These are phyloP conservation scores for Notarius lentiginosus DNA, from an alignment of 2,113 vertebrate species.

Conservation along the genomic window DNA sequence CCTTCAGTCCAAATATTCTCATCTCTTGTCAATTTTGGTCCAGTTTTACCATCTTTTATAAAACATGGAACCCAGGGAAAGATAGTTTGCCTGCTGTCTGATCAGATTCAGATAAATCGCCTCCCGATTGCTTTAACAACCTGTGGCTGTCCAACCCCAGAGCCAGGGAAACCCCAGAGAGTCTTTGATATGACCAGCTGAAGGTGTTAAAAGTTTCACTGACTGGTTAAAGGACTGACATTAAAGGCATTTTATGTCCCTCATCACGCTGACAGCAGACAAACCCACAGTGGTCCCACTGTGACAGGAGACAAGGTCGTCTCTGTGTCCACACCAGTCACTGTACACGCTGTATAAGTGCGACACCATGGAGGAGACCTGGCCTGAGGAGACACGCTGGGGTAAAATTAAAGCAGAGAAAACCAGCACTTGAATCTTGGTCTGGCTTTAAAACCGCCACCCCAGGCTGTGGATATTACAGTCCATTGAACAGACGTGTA, in stretches of 20 bases:
- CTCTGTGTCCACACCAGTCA: background rate
- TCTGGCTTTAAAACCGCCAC: background rate
- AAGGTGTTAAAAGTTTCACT: conserved; percentile 50
- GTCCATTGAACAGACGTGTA: background rate
- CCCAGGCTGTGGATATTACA: background rate
- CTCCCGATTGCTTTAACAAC: background rate
- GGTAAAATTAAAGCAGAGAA: background rate
- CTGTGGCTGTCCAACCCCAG: conserved; percentile 28
- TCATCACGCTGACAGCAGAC: conserved; percentile 41
- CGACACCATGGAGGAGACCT: background rate
- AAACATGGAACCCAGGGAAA: background rate
- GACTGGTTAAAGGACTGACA: conserved; percentile 38
- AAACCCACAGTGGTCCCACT: conserved; percentile 30
- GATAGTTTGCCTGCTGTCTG: background rate
- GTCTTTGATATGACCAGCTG: conserved; percentile 37
- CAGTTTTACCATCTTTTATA: background rate
- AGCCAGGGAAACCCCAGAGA: conserved; percentile 30
- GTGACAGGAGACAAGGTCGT: conserved; percentile 42
- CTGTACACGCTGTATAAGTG: background rate
- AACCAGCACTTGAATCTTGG: background rate
- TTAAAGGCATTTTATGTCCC: conserved; percentile 52
- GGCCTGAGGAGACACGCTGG: background rate
- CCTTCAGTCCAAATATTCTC: background rate
- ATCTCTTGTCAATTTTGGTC: background rate
- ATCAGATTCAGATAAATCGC: conserved; percentile 15